Conservation (phyloP, 1,140 invertebrate species). For the Papilio polytes region DNA sequence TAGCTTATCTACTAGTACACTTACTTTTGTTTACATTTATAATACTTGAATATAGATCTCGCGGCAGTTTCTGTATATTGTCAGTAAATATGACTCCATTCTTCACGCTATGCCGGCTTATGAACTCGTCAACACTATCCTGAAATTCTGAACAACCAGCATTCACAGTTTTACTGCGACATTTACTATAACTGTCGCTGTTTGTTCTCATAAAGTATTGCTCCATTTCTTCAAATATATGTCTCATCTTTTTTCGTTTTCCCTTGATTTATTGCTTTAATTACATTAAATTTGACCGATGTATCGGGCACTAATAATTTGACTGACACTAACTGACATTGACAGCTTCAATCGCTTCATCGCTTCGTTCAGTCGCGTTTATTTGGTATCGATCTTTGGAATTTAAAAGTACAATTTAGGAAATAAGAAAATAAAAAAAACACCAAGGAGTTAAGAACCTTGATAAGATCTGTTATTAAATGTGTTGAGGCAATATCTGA, state of each 20-base stretch:
- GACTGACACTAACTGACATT: slow-evolving; percentile 29
- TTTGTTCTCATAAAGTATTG: not conserved
- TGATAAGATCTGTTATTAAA: slow-evolving; percentile 45
- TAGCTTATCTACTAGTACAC: not conserved
- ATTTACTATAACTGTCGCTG: not conserved
- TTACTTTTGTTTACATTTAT: not conserved
- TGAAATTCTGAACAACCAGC: not conserved
- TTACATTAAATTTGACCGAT: slow-evolving; percentile 22
- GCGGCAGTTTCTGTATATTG: not conserved
- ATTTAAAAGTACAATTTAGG: not conserved
- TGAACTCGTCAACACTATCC: slow-evolving; percentile 33
- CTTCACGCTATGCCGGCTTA: not conserved
- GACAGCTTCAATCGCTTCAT: not conserved
- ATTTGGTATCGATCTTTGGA: not conserved
- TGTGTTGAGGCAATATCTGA: slow-evolving; percentile 47
- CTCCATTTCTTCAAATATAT: not conserved
- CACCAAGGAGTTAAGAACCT: slow-evolving; percentile 60
- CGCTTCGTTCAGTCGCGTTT: not conserved
- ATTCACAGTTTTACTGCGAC: not conserved
- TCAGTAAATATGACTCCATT: not conserved
- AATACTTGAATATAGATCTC: slow-evolving; percentile 1
- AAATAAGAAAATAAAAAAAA: slow-evolving; percentile 50
- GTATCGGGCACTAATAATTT: slow-evolving; percentile 31
- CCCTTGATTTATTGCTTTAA: not conserved
- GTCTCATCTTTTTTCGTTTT: slow-evolving; percentile 23